Evolutionary conservation across 2,113 vertebrate genomes (phyloP), one percentile per base, ranked within the genome.

Genomic region (Paedocypris sp.): DNA sequence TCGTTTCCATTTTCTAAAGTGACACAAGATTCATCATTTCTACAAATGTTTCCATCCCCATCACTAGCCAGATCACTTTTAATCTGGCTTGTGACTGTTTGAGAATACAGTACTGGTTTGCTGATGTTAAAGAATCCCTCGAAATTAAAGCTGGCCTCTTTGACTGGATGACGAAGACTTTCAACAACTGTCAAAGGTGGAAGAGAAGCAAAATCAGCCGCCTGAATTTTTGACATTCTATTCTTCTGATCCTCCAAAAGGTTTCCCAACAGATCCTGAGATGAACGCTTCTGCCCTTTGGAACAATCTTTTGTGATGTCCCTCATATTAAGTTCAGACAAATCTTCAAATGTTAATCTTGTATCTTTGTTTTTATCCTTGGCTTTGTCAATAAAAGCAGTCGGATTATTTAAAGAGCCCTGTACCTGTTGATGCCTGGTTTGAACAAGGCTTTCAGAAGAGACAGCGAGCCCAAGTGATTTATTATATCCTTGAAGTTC

Each of bases 171-270:
- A 36, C 71, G 72, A 53, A 87, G 75, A 64, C 68, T 82, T 71
- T 87, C 86, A 3, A 82, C 80, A 28, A 86, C 77, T 3, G 73
- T 87, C 39, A 86, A 51, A 0, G 83, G 86, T 28, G 83, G 86
- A 48, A 87, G 68, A 42, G 83, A 86, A 1, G 83, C 77, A 20
- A 70, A 81, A 47, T 70, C 75, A 66, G 71, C 53, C 51, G 54
- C 23, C 18, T 53, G 25, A 5, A 35, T 16, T 6, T 50, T 5
- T 22, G 51, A 36, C 0, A 53, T 13, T 54, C 56, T 63, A 25
- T 51, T 63, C 15, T 25, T 67, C 15, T 65, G 15, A 58, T 47
- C 69, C 45, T 48, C 45, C 5, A 67, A 47, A 36, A 53, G 62
- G 46, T 11, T 51, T 19, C 10, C 8, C 31, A 23, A 22, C 19